Conservation (phyloP, 2,113 vertebrate species). For the Crotalus viridis region DNA sequence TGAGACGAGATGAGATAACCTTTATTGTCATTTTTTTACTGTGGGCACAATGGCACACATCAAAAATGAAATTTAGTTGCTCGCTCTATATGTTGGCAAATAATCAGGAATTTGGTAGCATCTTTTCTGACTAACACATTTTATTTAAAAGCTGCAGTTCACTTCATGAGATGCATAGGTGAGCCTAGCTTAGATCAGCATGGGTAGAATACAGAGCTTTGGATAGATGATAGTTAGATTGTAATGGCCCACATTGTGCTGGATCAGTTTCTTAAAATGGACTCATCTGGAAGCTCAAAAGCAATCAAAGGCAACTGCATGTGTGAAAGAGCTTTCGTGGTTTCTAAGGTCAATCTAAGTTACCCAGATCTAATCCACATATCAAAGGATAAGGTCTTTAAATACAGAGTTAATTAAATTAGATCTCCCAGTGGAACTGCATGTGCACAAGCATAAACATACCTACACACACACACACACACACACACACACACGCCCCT, state of each 20-base stretch:
- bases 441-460: too few species aligned
- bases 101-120: not conserved
- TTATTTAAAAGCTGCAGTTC: not conserved
- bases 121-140: not conserved
- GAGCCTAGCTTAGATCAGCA: not conserved
- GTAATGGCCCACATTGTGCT: not conserved
- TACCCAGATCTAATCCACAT: too few species aligned
- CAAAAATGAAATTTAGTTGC: too few species aligned
- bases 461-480: too few species aligned
- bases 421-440: too few species aligned
- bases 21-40: too few species aligned
- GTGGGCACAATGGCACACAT: too few species aligned
- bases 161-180: not conserved
- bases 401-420: too few species aligned
- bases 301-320: not conserved
- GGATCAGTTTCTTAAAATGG: not conserved
- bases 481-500: too few species aligned
- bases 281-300: not conserved
- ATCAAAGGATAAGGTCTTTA: too few species aligned
- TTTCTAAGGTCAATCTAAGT: not conserved
- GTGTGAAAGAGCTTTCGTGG: not conserved
- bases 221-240: not conserved
- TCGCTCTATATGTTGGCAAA: not conserved
- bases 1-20: too few species aligned
- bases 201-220: not conserved